Conservation (phyloP, 1,140 invertebrate genomes). For the Theocolax elegans region DNA sequence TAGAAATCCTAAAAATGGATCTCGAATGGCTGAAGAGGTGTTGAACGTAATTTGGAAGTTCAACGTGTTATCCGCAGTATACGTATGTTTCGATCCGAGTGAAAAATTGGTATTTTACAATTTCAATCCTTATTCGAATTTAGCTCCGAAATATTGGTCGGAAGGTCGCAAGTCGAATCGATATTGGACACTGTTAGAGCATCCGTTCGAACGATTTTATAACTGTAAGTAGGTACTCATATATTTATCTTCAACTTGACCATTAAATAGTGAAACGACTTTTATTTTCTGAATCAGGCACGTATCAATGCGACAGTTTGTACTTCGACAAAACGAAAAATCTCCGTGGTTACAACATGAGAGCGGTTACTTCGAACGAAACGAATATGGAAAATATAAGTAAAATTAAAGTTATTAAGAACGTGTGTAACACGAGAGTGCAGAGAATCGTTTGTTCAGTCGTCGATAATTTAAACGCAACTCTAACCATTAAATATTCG, state of each 20-base stretch:
- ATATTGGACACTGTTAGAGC: not conserved
- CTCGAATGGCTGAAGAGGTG: not conserved
- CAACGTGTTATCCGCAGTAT: not conserved
- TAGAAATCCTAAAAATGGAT: not conserved
- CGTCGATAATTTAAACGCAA: not conserved
- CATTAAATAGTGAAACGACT: not conserved
- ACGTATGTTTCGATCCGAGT: not conserved
- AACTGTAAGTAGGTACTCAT: not conserved
- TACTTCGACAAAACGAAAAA: not conserved
- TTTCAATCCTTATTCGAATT: constrained; percentile 1
- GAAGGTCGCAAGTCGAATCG: not conserved
- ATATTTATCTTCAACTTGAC: not conserved
- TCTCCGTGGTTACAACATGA: not conserved
- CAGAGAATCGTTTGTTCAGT: not conserved
- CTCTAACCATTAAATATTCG: not conserved
- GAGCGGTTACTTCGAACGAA: too few relatives aligned
- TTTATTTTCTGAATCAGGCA: not conserved
- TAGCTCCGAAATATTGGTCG: not conserved
- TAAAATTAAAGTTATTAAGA: too few relatives aligned
- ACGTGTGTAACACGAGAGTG: too few relatives aligned
- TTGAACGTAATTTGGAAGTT: not conserved
- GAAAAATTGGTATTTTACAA: not conserved
- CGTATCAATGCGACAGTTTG: not conserved
- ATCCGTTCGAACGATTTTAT: not conserved
- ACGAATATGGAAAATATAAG: too few relatives aligned